Evolutionary conservation across 2,797 vertebrate species (phyloP).

Genomic region (Vultur gryphus): DNA sequence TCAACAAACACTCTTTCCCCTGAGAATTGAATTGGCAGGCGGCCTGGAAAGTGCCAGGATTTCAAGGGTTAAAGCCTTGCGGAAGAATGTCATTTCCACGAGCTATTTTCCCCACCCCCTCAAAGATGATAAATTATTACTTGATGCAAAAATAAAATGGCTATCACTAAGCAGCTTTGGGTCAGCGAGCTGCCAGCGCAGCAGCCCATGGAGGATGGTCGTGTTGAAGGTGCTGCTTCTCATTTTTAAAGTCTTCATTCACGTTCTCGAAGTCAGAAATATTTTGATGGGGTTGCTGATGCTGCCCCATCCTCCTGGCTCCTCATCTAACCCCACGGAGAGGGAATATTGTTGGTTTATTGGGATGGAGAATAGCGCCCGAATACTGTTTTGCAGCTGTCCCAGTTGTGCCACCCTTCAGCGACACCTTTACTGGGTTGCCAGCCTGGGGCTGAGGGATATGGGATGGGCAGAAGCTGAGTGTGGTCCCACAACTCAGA

Average conservation of each 20-base stretch:
- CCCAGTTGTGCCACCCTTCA: background rate
- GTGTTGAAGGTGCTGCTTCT: background rate
- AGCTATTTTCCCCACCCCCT: background rate
- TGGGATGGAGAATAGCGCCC: background rate
- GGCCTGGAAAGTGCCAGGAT: slow-evolving; percentile 29
- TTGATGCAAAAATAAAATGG: background rate
- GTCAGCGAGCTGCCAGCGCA: background rate
- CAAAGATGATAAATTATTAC: slow-evolving; percentile 26
- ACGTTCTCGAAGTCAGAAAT: background rate
- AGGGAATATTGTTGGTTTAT: background rate
- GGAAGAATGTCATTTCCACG: slow-evolving; percentile 47
- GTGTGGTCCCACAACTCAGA: background rate
- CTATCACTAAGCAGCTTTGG: background rate
- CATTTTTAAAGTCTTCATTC: background rate
- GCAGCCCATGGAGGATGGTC: background rate
- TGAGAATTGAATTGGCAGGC: background rate
- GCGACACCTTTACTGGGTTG: background rate
- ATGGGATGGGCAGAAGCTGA: background rate
- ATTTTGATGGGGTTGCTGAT: background rate
- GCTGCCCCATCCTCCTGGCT: background rate
- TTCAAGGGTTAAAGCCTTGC: slow-evolving; percentile 37
- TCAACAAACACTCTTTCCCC: background rate
- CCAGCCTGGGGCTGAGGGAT: background rate
- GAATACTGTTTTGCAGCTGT: accelerated
- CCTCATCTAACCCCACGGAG: accelerated